Conservation (phyloP, 2,797 vertebrate species). For the Spheniscus humboldti region DNA sequence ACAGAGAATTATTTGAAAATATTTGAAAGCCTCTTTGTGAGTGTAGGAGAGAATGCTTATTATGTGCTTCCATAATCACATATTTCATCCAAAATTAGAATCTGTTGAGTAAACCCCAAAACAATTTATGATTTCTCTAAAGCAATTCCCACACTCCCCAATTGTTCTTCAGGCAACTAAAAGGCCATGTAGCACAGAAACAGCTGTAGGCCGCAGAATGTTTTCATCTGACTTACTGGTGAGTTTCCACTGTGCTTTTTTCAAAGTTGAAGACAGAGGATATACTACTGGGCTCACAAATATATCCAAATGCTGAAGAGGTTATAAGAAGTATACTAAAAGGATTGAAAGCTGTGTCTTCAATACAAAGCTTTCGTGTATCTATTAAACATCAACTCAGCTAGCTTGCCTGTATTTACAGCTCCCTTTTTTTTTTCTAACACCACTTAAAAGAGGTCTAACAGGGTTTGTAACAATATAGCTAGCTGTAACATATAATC, state of each 20-base stretch:
- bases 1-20: background rate
- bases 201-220: background rate
- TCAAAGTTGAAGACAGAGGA: background rate
- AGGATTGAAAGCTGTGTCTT: background rate
- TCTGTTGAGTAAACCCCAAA: background rate
- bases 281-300: background rate
- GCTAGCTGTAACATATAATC: background rate
- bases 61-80: constrained; percentile 46
- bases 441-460: background rate
- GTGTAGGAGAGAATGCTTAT: constrained; percentile 30
- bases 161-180: background rate
- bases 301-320: background rate
- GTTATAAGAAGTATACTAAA: background rate
- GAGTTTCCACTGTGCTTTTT: background rate
- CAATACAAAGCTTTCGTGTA: background rate
- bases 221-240: background rate
- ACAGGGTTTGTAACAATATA: background rate
- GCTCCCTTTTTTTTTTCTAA: background rate
- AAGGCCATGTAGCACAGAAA: constrained; percentile 4
- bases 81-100: constrained; percentile 24
- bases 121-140: background rate
- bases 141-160: background rate
- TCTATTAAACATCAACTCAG: background rate
- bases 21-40: background rate
- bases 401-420: background rate